A percentile compares a stretch with the other conserved stretches of the same genome.
Conservation (phyloP, 2,888 invertebrate species). For the Drosophila ustulata region DNA sequence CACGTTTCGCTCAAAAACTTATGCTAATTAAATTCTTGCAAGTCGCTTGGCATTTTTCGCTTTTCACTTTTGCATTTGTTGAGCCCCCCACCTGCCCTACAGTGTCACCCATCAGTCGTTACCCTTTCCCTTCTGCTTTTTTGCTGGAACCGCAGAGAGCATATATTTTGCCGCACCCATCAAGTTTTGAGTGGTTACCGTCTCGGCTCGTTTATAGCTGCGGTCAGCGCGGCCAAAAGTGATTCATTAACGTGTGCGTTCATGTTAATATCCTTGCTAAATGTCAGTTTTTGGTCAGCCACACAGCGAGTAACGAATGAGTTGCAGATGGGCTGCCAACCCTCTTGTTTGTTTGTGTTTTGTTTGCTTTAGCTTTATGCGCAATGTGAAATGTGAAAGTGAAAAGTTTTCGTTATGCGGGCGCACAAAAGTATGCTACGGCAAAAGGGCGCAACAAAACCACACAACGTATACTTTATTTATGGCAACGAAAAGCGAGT, state of each 20-base stretch:
- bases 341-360: slow-evolving; percentile 1
- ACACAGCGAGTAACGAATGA: slow-evolving; percentile 44
- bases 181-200: slow-evolving; percentile 45
- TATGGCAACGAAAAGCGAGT: slow-evolving; percentile 24
- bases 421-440: slow-evolving; percentile 26
- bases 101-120: background rate
- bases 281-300: slow-evolving; percentile 55
- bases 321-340: slow-evolving; percentile 6
- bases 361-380: slow-evolving; percentile 8
- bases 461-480: slow-evolving; percentile 50
- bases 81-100: background rate
- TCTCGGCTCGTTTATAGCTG: slow-evolving; percentile 40
- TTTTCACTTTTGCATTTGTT: slow-evolving; percentile 35
- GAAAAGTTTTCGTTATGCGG: slow-evolving; percentile 45
- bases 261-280: slow-evolving; percentile 66
- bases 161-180: slow-evolving; percentile 33
- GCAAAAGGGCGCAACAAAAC: slow-evolving; percentile 24
- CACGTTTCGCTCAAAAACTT: slow-evolving; percentile 55
- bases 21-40: slow-evolving; percentile 69
- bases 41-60: slow-evolving; percentile 47
- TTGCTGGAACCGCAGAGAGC: slow-evolving; percentile 29
- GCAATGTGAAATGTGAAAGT: slow-evolving; percentile 39
- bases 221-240: slow-evolving; percentile 59
- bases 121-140: background rate
- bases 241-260: slow-evolving; percentile 69